Evolutionary conservation across 2,888 invertebrate species (phyloP).

Genomic region (Charanyca ferruginea): DNA sequence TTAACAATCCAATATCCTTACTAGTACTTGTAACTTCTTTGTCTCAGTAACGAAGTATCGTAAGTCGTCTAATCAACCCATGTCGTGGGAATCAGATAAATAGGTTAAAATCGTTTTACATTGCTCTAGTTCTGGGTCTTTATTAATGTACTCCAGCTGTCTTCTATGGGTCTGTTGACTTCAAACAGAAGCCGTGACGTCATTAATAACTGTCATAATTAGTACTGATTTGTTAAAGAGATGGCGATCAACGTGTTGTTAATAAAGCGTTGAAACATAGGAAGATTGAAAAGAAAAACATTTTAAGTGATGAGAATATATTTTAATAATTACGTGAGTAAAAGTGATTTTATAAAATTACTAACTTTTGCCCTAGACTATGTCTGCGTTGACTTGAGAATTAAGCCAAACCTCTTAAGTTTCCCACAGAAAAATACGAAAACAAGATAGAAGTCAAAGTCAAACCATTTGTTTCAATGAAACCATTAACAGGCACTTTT

Average conservation of each 20-base stretch:
- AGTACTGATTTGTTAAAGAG: conserved; percentile 45
- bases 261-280: background rate
- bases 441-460: no score
- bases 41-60: conserved; percentile 23
- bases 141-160: conserved; percentile 64
- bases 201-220: conserved; percentile 47
- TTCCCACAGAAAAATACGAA: no score
- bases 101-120: conserved; percentile 55
- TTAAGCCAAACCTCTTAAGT: no score
- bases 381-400: no score
- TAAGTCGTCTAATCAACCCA: conserved; percentile 49
- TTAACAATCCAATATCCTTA: conserved; percentile 43
- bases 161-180: background rate
- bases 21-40: conserved; percentile 31
- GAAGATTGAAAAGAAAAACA: background rate
- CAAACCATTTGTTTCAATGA: no score
- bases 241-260: conserved; percentile 12
- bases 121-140: conserved; percentile 51
- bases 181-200: conserved; percentile 34
- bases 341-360: no score
- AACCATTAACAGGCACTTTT: no score
- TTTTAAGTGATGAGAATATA: background rate
- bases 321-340: no score
- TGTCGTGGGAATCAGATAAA: conserved; percentile 62
- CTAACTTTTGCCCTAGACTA: no score